Percentiles rank a stretch among this genome's conserved stretches.
These are phyloP conservation scores for Patiria miniata DNA, from an alignment of 35 echinoderm and acorn worm species.

Conservation along the genomic window DNA sequence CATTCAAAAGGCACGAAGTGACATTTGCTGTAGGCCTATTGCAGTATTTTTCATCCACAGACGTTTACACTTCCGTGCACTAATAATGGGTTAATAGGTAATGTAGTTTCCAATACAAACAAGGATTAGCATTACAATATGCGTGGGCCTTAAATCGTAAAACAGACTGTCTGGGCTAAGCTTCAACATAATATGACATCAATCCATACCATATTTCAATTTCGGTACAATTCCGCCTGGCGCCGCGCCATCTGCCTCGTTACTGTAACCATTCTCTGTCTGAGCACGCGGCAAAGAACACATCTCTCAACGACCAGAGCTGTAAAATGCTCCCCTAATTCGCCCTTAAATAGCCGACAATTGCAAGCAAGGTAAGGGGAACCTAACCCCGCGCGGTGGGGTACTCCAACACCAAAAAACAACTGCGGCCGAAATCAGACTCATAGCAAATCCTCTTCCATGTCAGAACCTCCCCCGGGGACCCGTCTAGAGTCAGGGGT, in stretches of 20 bases:
- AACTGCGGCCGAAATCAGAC: too few species aligned
- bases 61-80: too few species aligned
- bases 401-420: background rate
- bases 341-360: constrained; percentile 20
- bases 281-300: background rate
- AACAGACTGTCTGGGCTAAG: too few species aligned
- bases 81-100: too few species aligned
- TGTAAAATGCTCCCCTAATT: constrained; percentile 15
- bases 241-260: constrained; percentile 6
- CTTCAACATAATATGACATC: background rate
- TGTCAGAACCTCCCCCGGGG: background rate
- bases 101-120: too few species aligned
- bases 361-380: background rate
- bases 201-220: constrained; percentile 19
- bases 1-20: too few species aligned
- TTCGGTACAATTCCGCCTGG: background rate
- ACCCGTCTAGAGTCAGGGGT: background rate
- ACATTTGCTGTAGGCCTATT: too few species aligned
- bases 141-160: too few species aligned
- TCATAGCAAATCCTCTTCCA: background rate
- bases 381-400: constrained; percentile 1
- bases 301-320: background rate
- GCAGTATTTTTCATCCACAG: too few species aligned
- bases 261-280: background rate
- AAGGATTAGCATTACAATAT: too few species aligned